Percentiles rank a stretch among this genome's conserved stretches.
phyloP scores from a whole-genome alignment of 1,140 invertebrate genomes.

The Sipha flava region DNA sequence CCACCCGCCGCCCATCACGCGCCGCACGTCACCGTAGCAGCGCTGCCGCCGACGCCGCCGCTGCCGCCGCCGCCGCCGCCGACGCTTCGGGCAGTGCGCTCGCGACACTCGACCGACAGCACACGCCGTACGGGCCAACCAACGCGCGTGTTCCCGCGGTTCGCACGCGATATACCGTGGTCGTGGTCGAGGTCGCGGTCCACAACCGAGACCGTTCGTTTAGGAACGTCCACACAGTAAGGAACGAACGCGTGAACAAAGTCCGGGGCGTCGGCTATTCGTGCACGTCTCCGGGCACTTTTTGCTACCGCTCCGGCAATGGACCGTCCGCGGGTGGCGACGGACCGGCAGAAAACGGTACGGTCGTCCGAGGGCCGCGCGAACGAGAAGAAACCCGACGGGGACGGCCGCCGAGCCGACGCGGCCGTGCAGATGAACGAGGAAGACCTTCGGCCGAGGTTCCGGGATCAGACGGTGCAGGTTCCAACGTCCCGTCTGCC shows the following conservation, averaged over 20 bases:
- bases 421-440: neutral
- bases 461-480: neutral
- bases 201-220: neutral
- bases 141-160: neutral
- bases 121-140: constrained; percentile 45
- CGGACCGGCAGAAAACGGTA: too few species aligned
- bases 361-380: neutral
- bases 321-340: neutral
- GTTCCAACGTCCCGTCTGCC: constrained; percentile 35
- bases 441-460: neutral
- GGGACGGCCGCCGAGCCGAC: neutral
- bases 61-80: neutral
- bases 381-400: neutral
- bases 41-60: neutral
- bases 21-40: too few species aligned
- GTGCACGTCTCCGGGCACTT: too few species aligned
- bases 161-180: neutral
- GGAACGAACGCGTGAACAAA: too few species aligned
- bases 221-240: too few species aligned
- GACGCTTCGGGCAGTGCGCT: constrained; percentile 26
- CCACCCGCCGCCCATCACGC: neutral
- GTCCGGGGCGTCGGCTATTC: too few species aligned
- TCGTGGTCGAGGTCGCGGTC: too few species aligned
- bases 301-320: too few species aligned
- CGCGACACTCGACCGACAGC: constrained; percentile 38